Base-by-base conservation (phyloP, 2,113 vertebrate genomes). In the Excalfactoria chinensis region DNA sequence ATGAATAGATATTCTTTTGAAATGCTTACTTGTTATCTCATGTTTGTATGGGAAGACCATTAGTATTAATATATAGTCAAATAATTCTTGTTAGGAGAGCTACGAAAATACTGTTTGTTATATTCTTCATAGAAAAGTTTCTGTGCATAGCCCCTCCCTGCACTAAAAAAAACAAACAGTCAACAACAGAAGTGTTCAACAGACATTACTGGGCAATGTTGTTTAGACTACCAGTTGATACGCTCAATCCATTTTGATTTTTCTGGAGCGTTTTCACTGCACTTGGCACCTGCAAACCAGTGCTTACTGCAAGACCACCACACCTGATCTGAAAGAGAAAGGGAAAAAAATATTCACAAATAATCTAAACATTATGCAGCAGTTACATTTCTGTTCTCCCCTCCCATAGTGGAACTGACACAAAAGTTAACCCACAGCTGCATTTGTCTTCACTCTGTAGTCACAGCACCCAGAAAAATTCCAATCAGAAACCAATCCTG, bases 281-380 rank as follows among this genome's bases (percentile, higher is more conserved):
- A 95, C 97, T 99, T 48, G 99, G 99, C 89, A 99, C 99, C 96
- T 99, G 99, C 91, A 99, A 96, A 55, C 99, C 99, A 6, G 98
- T 98, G 51, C 75, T 97, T 71, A 99, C 88, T 82, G 97, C 95
- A 82, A 99, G 98, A 26, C 98, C 98, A 53, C 99, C 99, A 79
- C 98, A 99, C 99, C 99, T 99, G 43, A 99, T 98, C 99, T 99
- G 96, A 15, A 62, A 75, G 28, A 77, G 49, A 23, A 75, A 20
- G 81, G 13, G 41, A 34, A 85, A 75, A 18, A 17, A 32, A 10
- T n/a, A 28, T 76, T 59, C 4, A 49, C 9, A 3, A 56, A 8
- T 64, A 64, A 30, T 51, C 28, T 56, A 19, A 63, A 66, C 13
- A 43, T 75, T 75, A 76, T 8, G 23, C 77, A 68, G 5, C 51